Conservation (phyloP, 2,888 invertebrate species). For the Cantharis rufa region DNA sequence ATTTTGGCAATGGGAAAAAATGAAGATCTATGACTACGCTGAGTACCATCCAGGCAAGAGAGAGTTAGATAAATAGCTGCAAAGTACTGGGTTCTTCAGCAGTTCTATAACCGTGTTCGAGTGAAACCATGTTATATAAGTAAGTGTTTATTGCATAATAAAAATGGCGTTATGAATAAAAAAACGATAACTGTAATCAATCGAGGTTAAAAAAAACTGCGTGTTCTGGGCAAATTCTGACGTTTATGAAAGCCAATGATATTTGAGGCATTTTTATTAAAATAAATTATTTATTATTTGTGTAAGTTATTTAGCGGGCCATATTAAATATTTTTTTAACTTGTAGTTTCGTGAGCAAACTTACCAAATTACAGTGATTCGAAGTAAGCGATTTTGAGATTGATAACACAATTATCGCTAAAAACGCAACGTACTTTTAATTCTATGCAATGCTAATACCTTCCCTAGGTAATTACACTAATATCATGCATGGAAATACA, state of each 20-base stretch:
- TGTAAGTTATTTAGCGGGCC: background rate
- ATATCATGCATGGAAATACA: constrained; percentile 17
- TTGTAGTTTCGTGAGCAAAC: constrained; percentile 12
- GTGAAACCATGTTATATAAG: background rate
- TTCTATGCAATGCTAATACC: constrained; percentile 11
- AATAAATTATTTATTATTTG: background rate
- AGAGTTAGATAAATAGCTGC: background rate
- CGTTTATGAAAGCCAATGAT: background rate
- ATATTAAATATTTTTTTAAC: background rate
- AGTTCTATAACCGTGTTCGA: background rate
- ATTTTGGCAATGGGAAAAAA: too few species aligned
- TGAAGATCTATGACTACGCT: too few species aligned
- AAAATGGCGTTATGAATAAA: background rate
- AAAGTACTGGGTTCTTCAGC: background rate
- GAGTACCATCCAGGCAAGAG: too few species aligned
- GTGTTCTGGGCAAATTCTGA: background rate
- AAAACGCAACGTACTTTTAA: constrained; percentile 11
- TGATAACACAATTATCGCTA: constrained; percentile 17
- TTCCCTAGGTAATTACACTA: constrained; percentile 10
- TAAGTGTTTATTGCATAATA: background rate
- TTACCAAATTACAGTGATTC: constrained; percentile 13
- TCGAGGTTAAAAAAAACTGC: background rate
- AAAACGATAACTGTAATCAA: background rate
- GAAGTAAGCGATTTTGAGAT: constrained; percentile 15
- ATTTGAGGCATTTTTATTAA: background rate